Evolutionary conservation across 2,113 vertebrate genomes (phyloP).

Genomic region (Strigops habroptila): DNA sequence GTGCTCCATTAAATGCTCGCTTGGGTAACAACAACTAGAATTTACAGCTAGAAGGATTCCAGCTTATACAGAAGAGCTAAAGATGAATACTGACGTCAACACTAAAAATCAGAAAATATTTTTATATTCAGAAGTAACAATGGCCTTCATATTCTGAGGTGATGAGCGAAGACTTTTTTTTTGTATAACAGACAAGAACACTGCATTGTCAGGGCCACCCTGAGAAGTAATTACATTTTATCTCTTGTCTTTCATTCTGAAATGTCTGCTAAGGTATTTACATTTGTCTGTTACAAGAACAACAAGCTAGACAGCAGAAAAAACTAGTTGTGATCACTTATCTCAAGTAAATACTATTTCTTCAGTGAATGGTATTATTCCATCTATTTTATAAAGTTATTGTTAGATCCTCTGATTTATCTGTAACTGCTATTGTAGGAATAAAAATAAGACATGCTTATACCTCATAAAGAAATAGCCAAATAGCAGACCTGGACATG

Average conservation of each 20-base stretch:
- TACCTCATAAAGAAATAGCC: neutral
- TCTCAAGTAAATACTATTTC: slow-evolving; percentile 53
- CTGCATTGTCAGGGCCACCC: neutral
- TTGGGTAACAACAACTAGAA: slow-evolving; percentile 55
- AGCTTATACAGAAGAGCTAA: neutral
- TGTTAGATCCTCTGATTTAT: slow-evolving; percentile 1
- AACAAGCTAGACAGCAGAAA: slow-evolving; percentile 42
- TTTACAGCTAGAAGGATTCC: slow-evolving; percentile 4
- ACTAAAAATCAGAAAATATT: slow-evolving; percentile 31
- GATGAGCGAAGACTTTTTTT: neutral
- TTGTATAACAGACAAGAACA: slow-evolving; percentile 26
- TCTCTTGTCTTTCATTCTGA: slow-evolving; percentile 55
- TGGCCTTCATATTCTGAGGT: slow-evolving; percentile 3
- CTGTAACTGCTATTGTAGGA: slow-evolving; percentile 8
- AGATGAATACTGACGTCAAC: slow-evolving; percentile 16
- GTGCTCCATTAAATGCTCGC: slow-evolving; percentile 77
- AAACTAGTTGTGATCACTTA: slow-evolving; percentile 26
- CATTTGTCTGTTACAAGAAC: slow-evolving; percentile 53
- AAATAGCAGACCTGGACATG: slow-evolving; percentile 22
- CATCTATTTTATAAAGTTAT: slow-evolving; percentile 46
- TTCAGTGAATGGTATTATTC: slow-evolving; percentile 11
- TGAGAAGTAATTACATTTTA: slow-evolving; percentile 66
- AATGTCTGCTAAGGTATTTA: slow-evolving; percentile 51
- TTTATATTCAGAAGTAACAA: slow-evolving; percentile 25
- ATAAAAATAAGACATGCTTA: slow-evolving; percentile 30